Evolutionary conservation across 2,797 vertebrate species (phyloP), one percentile per base, ranked within the genome.

Genomic region (Zenarchopterus dispar): DNA sequence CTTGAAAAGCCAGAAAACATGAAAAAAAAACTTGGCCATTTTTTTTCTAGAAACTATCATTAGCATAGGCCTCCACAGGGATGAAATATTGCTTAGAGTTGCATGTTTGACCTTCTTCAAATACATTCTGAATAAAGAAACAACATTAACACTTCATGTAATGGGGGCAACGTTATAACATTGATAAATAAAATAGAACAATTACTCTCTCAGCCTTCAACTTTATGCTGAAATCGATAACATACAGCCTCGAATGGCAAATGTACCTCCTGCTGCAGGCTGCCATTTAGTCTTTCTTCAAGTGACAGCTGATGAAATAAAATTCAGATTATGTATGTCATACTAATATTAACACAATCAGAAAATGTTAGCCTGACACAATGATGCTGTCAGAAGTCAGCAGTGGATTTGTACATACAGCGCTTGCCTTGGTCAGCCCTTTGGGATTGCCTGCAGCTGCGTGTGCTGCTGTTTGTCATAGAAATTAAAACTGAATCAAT

Each of bases 381-480:
- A 11, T 55, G 31, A 57, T 23, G 18, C 13, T 39, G 50, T 46
- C 31, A 51, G 45, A 39, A 64, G 33, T 46, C 6, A 6, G 24
- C 15, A 53, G 31, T 18, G 8, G 13, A 19, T 19, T 31, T 19
- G 45, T 26, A 22, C 33, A 33, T 48, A 43, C 65, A 62, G 23
- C 33, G 43, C 19, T 19, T 46, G 24, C 22, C 39, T 50, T 41
- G 1, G 41, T 42, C 51, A 62, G 55, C 56, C 78, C 56, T 70
- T 8, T 59, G 63, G 70, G 67, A 62, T 11, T 51, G 68, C 56
- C 63, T 62, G 44, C 17, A 70, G 62, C 76, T 72, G 24, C 56
- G 22, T 41, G 21, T 54, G 31, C 55, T 41, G 43, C 45, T 5
- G 22, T 57, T 68, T 69, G 43, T 69, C 52, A 59, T 42, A 56